These are phyloP conservation scores for Kuschelorhynchus macadamiae DNA, from an alignment of 2,888 invertebrate genomes.

Conservation along the genomic window DNA sequence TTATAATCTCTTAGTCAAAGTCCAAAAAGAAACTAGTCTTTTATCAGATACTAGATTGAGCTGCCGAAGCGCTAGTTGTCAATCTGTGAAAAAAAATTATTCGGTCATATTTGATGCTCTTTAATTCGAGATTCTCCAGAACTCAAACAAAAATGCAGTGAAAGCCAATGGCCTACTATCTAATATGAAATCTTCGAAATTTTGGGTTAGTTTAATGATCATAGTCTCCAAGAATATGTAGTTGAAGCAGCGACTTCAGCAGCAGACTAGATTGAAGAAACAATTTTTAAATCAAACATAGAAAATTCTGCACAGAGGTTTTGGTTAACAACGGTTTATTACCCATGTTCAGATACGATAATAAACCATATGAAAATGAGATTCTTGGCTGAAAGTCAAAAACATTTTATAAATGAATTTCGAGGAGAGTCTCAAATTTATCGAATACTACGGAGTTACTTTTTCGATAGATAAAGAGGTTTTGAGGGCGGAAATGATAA, in stretches of 20 bases:
- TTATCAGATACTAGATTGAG: background rate
- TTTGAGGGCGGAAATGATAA: slow-evolving; percentile 19
- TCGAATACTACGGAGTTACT: slow-evolving; percentile 7
- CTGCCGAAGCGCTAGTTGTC: slow-evolving; percentile 16
- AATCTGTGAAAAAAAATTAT: slow-evolving; percentile 9
- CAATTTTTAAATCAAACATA: background rate
- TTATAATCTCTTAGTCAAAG: background rate
- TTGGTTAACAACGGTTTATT: slow-evolving; percentile 22
- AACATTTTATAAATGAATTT: slow-evolving; percentile 9
- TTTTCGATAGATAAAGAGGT: slow-evolving; percentile 15
- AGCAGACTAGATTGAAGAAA: background rate
- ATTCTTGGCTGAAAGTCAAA: slow-evolving; percentile 15
- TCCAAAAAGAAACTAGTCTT: background rate
- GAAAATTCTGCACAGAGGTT: slow-evolving; percentile 1
- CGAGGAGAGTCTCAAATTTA: background rate
- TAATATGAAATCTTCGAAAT: background rate
- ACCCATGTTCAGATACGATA: slow-evolving; percentile 7
- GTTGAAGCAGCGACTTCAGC: slow-evolving; percentile 1
- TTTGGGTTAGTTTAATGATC: background rate
- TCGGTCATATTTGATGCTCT: no score
- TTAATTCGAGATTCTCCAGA: no score
- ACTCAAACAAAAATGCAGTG: no score
- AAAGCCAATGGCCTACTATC: background rate
- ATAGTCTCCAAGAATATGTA: slow-evolving; percentile 11
- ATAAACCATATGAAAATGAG: slow-evolving; percentile 13